Percentiles rank a stretch among this genome's conserved stretches.
Conservation (phyloP, 1,140 invertebrate species). For the Carposina sasakii region DNA sequence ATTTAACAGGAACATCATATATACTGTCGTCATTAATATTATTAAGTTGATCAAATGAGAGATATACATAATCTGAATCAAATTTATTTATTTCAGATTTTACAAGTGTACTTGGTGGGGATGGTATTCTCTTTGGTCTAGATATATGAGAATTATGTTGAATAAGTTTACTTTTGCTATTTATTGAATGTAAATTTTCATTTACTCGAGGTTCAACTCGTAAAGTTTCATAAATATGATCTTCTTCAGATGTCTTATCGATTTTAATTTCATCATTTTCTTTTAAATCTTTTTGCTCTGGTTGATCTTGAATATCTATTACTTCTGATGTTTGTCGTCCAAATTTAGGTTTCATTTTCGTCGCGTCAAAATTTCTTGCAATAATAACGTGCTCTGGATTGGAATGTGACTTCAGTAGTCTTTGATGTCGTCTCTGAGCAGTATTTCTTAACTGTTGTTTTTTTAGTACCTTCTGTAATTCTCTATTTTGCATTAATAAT, state of each 20-base stretch:
- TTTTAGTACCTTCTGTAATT: slow-evolving; percentile 85
- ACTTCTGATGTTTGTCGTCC: slow-evolving; percentile 66
- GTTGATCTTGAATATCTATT: slow-evolving; percentile 27
- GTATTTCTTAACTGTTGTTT: slow-evolving; percentile 76
- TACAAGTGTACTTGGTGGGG: slow-evolving; percentile 35
- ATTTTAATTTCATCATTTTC: slow-evolving; percentile 20
- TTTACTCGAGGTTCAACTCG: slow-evolving; percentile 44
- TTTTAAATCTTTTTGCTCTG: slow-evolving; percentile 7
- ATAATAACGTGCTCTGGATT: slow-evolving; percentile 61
- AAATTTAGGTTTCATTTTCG: slow-evolving; percentile 58
- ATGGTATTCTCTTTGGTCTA: slow-evolving; percentile 42
- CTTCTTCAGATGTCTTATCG: slow-evolving; percentile 67
- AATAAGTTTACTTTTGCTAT: slow-evolving; percentile 50
- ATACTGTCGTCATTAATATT: slow-evolving; percentile 54
- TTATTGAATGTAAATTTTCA: slow-evolving; percentile 38
- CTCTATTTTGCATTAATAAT: slow-evolving; percentile 86
- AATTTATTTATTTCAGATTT: slow-evolving; percentile 26
- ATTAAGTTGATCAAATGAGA: slow-evolving; percentile 60
- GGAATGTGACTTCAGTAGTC: slow-evolving; percentile 70
- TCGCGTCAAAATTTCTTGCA: slow-evolving; percentile 54
- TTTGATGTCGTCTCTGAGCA: slow-evolving; percentile 72
- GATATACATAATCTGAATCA: slow-evolving; percentile 70
- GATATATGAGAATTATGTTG: slow-evolving; percentile 38
- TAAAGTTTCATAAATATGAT: slow-evolving; percentile 71
- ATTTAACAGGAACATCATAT: slow-evolving; percentile 61